These are phyloP conservation scores for Grus americana DNA, from an alignment of 2,113 vertebrate species.

Conservation along the genomic window DNA sequence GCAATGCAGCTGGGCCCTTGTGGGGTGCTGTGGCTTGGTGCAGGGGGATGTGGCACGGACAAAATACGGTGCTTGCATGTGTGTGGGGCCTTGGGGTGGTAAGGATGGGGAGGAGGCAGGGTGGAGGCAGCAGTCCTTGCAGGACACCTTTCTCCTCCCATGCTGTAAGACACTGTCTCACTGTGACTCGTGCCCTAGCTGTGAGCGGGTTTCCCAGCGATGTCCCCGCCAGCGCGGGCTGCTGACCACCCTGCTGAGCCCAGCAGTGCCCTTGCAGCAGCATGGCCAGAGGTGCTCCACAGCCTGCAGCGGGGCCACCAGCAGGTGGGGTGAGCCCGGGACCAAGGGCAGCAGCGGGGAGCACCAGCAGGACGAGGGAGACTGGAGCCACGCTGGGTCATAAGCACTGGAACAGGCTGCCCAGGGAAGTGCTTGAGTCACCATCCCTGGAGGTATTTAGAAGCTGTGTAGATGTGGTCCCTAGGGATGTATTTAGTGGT, in stretches of 20 bases:
- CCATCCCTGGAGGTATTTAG: too few relatives aligned
- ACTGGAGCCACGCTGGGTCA: neutral
- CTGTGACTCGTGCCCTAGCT: accelerated
- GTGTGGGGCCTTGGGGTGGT: neutral
- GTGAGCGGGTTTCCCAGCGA: accelerated
- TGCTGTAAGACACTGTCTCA: neutral
- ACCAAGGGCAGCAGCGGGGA: neutral
- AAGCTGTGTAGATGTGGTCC: too few relatives aligned
- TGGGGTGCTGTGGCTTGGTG: accelerated
- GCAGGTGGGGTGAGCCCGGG: accelerated
- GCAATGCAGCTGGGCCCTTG: neutral
- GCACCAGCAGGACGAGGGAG: accelerated
- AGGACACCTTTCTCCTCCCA: neutral
- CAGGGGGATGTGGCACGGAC: accelerated
- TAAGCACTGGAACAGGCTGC: too few relatives aligned
- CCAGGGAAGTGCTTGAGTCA: too few relatives aligned
- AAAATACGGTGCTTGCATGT: neutral
- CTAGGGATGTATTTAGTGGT: too few relatives aligned
- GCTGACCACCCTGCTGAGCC: neutral
- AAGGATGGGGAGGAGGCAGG: neutral
- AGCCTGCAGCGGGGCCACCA: neutral
- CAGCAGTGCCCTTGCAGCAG: neutral
- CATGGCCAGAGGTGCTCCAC: neutral
- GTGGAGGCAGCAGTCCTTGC: neutral
- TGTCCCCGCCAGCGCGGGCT: accelerated